Conservation (phyloP, 2,113 vertebrate species). For the Nyctereutes procyonoides region DNA sequence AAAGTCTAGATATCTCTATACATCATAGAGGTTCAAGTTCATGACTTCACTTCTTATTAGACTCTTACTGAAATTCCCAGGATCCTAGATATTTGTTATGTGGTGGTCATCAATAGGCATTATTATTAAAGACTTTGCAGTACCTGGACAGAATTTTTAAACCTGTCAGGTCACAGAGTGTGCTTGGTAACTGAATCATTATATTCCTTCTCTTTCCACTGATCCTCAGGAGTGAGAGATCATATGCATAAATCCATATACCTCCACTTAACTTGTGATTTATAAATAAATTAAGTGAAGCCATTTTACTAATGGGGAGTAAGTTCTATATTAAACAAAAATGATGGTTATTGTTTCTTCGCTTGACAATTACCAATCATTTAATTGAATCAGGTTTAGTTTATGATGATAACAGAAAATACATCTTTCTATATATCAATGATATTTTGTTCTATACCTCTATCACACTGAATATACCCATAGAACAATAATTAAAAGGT, state of each 20-base stretch:
- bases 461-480: neutral
- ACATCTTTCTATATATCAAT: neutral
- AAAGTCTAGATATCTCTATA: constrained; percentile 54
- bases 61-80: constrained; percentile 54
- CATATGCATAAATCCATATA: neutral
- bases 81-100: constrained; percentile 27
- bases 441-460: neutral
- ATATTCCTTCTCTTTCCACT: neutral
- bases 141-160: constrained; percentile 41
- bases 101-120: neutral
- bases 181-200: constrained; percentile 9
- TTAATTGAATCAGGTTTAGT: neutral
- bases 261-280: neutral
- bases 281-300: constrained; percentile 32
- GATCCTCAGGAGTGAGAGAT: neutral
- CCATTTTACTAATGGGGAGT: neutral
- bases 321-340: constrained; percentile 26
- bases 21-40: constrained; percentile 63
- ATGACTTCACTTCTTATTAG: constrained; percentile 55
- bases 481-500: neutral
- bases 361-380: neutral
- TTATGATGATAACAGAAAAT: neutral
- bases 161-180: neutral
- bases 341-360: neutral
- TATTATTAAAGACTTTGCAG: constrained; percentile 47